Conservation (phyloP, 2,113 vertebrate species). For the Reinhardtius hippoglossoides region DNA sequence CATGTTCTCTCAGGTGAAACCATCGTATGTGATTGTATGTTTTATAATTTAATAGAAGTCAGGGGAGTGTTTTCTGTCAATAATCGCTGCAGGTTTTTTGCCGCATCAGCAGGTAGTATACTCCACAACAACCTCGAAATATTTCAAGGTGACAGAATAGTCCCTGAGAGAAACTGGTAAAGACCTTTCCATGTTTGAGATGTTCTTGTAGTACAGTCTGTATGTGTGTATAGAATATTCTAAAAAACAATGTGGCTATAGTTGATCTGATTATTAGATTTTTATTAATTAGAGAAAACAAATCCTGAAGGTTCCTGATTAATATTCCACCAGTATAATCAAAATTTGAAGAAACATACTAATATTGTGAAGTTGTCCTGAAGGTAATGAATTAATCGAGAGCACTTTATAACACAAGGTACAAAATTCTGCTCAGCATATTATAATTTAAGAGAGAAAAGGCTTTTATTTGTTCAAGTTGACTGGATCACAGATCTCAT, state of each 20-base stretch:
- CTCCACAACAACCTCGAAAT: slow-evolving; percentile 35
- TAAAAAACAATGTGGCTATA: not conserved
- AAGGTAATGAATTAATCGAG: too few relatives aligned
- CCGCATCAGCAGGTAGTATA: slow-evolving; percentile 27
- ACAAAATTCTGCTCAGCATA: too few relatives aligned
- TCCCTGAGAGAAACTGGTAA: slow-evolving; percentile 17
- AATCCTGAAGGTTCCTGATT: slow-evolving; percentile 14
- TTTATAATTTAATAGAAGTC: slow-evolving; percentile 52
- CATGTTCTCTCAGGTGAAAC: slow-evolving; percentile 47
- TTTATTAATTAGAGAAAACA: slow-evolving; percentile 19
- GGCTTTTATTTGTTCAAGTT: too few relatives aligned
- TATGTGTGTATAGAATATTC: not conserved
- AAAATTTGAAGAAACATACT: not conserved
- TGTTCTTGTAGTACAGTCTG: slow-evolving; percentile 5
- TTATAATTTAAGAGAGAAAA: too few relatives aligned
- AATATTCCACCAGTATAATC: not conserved
- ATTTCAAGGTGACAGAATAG: slow-evolving; percentile 47
- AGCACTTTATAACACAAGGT: too few relatives aligned
- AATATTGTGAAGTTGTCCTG: too few relatives aligned
- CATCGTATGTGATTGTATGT: slow-evolving; percentile 59
- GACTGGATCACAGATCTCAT: too few relatives aligned
- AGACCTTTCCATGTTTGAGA: slow-evolving; percentile 23
- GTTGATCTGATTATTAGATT: not conserved
- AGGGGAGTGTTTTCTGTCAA: not conserved
- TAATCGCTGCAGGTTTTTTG: slow-evolving; percentile 46